These are phyloP conservation scores for Tubiluchus corallicola DNA, from an alignment of 2,888 invertebrate species.

Conservation along the genomic window DNA sequence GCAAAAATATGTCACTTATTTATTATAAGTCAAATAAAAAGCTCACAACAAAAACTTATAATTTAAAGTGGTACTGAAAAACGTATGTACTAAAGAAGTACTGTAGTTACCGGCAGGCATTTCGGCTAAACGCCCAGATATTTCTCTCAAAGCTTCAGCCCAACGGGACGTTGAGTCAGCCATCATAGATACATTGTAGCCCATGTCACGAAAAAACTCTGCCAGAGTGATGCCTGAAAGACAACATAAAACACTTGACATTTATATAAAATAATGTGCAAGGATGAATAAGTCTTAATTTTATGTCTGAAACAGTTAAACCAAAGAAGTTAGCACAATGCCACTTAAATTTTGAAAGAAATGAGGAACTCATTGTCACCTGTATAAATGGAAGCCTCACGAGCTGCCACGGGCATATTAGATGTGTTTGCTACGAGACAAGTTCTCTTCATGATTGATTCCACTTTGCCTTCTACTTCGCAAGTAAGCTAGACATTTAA, in stretches of 20 bases:
- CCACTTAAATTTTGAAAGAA: not conserved
- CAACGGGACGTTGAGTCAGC: conserved; percentile 99
- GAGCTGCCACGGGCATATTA: conserved; percentile 99
- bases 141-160: conserved; percentile 99
- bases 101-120: conserved; percentile 74
- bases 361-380: conserved; percentile 32
- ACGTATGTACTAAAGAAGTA: too few relatives aligned
- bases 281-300: too few relatives aligned
- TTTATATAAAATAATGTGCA: too few relatives aligned
- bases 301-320: not conserved
- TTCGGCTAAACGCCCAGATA: conserved; percentile 96
- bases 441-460: conserved; percentile 99
- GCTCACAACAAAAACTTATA: not conserved
- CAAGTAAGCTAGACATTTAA: conserved; percentile 45
- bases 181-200: conserved; percentile 99
- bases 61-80: too few relatives aligned
- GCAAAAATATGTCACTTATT: not conserved
- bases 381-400: conserved; percentile 99
- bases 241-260: conserved; percentile 5
- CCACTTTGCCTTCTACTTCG: conserved; percentile 79
- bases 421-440: conserved; percentile 98
- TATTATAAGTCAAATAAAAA: too few relatives aligned
- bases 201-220: conserved; percentile 94
- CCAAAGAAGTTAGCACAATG: not conserved
- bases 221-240: conserved; percentile 80